These are phyloP conservation scores for Micrasema minimum DNA, from an alignment of 1,140 invertebrate genomes.

Conservation along the genomic window DNA sequence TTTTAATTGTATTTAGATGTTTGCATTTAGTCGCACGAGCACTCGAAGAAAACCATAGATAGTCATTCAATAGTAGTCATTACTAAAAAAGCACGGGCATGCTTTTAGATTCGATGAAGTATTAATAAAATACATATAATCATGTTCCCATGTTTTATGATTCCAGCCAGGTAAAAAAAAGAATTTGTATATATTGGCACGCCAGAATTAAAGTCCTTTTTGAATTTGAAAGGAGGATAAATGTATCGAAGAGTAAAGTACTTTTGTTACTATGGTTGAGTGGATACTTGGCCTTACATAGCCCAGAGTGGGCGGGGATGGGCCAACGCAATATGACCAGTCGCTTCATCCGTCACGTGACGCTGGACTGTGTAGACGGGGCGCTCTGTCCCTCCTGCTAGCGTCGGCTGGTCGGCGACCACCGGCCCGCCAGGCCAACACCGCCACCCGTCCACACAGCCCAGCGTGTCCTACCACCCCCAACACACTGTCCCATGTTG, in stretches of 20 bases:
- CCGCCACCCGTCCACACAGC: constrained; percentile 4
- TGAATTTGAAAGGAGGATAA: constrained; percentile 2
- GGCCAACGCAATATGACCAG: constrained; percentile 75
- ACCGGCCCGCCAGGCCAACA: not conserved
- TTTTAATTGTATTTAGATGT: no score
- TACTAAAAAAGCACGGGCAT: constrained; percentile 41
- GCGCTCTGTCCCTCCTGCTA: no score
- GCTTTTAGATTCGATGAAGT: constrained; percentile 23
- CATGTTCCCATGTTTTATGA: constrained; percentile 42
- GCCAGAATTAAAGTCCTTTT: constrained; percentile 10
- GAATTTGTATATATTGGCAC: constrained; percentile 4
- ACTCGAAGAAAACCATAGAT: constrained; percentile 29
- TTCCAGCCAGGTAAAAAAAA: constrained; percentile 41
- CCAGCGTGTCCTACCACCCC: constrained; percentile 52
- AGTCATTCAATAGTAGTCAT: constrained; percentile 18
- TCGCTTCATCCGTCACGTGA: constrained; percentile 61
- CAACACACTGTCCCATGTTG: constrained; percentile 52
- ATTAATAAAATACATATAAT: constrained; percentile 36
- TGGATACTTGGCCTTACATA: constrained; percentile 7
- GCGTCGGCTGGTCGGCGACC: no score
- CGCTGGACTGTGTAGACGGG: constrained; percentile 8
- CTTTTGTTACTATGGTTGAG: constrained; percentile 37
- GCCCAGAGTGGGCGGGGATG: constrained; percentile 68
- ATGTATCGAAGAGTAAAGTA: not conserved
- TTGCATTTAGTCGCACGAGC: constrained; percentile 23